Conservation (phyloP, 2,888 invertebrate genomes). For the Brachycybe producta region DNA sequence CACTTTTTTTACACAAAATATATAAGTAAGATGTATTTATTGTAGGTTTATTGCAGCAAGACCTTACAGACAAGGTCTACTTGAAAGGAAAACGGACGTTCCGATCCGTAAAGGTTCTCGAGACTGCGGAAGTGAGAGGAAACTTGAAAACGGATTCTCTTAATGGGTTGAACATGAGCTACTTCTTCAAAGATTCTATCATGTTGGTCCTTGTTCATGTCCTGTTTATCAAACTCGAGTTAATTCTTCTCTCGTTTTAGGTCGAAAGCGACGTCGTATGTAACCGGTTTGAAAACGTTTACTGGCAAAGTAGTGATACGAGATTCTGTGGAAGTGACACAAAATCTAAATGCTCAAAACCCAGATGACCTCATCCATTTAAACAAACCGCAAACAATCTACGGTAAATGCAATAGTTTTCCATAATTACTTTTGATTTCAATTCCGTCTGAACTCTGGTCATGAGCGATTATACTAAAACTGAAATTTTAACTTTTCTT, state of each 20-base stretch:
- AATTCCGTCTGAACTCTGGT: too few relatives aligned
- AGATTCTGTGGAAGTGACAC: background rate
- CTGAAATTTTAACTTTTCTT: too few relatives aligned
- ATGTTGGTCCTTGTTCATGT: background rate
- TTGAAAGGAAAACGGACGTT: background rate
- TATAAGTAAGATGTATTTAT: too few relatives aligned
- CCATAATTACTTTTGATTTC: too few relatives aligned
- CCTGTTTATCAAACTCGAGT: too few relatives aligned
- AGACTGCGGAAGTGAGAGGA: background rate
- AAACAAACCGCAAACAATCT: background rate
- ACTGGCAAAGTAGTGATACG: background rate
- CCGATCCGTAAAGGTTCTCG: slow-evolving; percentile 2
- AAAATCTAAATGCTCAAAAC: slow-evolving; percentile 4
- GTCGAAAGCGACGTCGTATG: too few relatives aligned
- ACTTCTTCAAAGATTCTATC: slow-evolving; percentile 7
- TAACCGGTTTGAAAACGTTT: slow-evolving; percentile 2
- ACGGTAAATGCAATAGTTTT: background rate
- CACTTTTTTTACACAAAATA: too few relatives aligned
- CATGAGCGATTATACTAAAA: too few relatives aligned
- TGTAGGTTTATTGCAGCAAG: too few relatives aligned
- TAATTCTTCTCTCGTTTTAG: too few relatives aligned
- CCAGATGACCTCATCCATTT: background rate
- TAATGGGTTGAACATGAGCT: background rate
- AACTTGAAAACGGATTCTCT: background rate
- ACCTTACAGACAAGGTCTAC: too few relatives aligned